Evolutionary conservation across 1,140 invertebrate genomes (phyloP).

Genomic region (Heliconius congener): DNA sequence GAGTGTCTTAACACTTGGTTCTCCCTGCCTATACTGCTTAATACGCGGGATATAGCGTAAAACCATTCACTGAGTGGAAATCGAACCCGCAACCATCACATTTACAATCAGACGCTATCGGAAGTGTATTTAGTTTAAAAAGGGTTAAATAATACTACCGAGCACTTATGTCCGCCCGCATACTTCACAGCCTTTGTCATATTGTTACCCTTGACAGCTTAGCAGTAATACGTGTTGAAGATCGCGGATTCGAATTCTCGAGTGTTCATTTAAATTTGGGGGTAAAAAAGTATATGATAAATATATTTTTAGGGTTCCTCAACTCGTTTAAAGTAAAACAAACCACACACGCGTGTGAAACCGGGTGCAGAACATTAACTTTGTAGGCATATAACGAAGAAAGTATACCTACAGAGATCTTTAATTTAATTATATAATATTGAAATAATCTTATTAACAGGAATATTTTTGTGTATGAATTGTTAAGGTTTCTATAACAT

Average conservation of each 20-base stretch:
- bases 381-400: too few relatives aligned
- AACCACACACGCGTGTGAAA: too few relatives aligned
- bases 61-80: neutral
- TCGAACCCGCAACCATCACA: neutral
- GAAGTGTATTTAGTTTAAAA: constrained; percentile 4
- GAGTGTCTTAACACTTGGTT: neutral
- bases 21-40: neutral
- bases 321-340: too few relatives aligned
- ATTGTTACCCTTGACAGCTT: neutral
- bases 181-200: constrained; percentile 6
- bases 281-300: neutral
- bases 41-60: neutral
- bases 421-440: neutral
- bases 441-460: neutral
- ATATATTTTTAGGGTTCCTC: neutral
- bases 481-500: neutral
- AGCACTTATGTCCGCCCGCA: neutral
- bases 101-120: neutral
- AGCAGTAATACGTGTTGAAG: constrained; percentile 4
- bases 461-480: neutral
- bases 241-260: neutral
- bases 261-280: constrained; percentile 1
- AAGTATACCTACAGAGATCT: neutral
- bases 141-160: neutral
- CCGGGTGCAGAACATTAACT: too few relatives aligned